Conservation (phyloP, 2,797 vertebrate species). For the Aselliscus stoliczkanus region DNA sequence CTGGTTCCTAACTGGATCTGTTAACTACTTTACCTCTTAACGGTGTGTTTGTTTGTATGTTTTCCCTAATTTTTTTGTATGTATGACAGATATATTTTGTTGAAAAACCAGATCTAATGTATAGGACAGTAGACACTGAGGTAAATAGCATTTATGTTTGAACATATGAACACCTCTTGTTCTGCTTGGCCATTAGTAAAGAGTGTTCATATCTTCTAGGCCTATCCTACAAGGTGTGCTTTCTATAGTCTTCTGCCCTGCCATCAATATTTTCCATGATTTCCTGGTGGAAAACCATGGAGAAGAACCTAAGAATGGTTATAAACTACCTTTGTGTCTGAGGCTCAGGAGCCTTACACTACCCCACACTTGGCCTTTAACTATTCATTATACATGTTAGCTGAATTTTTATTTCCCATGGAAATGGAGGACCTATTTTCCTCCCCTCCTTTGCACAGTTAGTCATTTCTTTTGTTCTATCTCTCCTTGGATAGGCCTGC, state of each 20-base stretch:
- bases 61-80: background rate
- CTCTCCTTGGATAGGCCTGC: background rate
- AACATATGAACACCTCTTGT: background rate
- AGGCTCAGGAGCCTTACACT: background rate
- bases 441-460: background rate
- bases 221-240: background rate
- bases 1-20: background rate
- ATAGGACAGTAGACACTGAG: background rate
- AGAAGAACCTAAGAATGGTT: background rate
- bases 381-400: background rate
- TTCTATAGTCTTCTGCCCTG: background rate
- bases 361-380: background rate
- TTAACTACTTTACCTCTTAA: background rate
- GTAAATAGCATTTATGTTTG: background rate
- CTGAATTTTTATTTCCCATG: background rate
- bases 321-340: background rate
- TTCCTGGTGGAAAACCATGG: background rate
- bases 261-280: background rate
- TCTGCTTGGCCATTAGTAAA: background rate
- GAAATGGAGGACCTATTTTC: background rate
- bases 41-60: background rate
- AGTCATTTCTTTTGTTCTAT: background rate
- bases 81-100: background rate
- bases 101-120: background rate
- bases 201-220: background rate